These are phyloP conservation scores for Incurvaria masculella DNA, from an alignment of 2,888 invertebrate species.

Conservation along the genomic window DNA sequence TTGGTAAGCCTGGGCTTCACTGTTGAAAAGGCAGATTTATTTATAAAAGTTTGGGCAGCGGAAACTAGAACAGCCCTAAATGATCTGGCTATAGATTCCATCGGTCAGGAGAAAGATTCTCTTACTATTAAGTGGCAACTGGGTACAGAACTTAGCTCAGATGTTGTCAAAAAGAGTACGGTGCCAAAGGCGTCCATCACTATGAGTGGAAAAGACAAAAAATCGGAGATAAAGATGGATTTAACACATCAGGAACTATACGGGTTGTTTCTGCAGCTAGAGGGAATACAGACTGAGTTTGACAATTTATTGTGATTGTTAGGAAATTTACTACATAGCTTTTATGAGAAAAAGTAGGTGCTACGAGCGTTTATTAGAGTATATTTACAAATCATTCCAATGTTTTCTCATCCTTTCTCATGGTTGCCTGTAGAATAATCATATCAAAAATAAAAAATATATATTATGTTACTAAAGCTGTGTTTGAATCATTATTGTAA, in stretches of 20 bases:
- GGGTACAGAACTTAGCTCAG: slow-evolving; percentile 45
- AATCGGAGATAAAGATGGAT: slow-evolving; percentile 31
- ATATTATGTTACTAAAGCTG: too few species aligned
- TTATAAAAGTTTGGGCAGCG: slow-evolving; percentile 41
- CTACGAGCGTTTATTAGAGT: too few species aligned
- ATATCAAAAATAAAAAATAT: too few species aligned
- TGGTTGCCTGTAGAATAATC: too few species aligned
- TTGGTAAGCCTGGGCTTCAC: slow-evolving; percentile 30
- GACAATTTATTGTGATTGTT: slow-evolving; percentile 30
- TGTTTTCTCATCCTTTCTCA: too few species aligned
- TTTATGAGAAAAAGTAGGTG: too few species aligned
- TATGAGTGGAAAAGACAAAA: slow-evolving; percentile 21
- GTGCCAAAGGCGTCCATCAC: slow-evolving; percentile 38
- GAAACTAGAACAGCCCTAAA: slow-evolving; percentile 36
- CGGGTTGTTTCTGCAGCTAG: slow-evolving; percentile 41
- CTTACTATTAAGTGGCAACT: slow-evolving; percentile 37
- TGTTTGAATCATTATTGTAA: too few species aligned
- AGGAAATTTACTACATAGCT: too few species aligned
- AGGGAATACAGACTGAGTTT: slow-evolving; percentile 43
- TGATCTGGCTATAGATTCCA: slow-evolving; percentile 26
- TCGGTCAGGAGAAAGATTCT: slow-evolving; percentile 22
- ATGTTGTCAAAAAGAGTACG: slow-evolving; percentile 38
- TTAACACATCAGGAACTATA: slow-evolving; percentile 40
- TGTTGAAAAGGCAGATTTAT: slow-evolving; percentile 32
- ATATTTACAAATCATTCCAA: too few species aligned